These are phyloP conservation scores for Drosophila navojoa DNA, from an alignment of 1,140 invertebrate species.

Conservation along the genomic window DNA sequence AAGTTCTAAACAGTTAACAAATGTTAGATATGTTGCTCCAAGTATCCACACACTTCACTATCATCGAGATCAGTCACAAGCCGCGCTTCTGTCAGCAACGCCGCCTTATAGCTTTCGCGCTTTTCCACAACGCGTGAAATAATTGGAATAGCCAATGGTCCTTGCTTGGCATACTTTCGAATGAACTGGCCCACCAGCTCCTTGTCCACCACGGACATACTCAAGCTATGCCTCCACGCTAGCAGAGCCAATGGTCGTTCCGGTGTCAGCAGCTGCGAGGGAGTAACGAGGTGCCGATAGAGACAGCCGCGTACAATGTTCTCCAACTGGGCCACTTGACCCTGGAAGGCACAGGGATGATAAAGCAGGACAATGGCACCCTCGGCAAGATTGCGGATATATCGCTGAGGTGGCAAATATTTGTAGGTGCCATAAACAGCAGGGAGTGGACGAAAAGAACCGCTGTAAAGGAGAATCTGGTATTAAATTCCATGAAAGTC, in stretches of 20 bases:
- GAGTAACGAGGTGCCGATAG: conserved; percentile 92
- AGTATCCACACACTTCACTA: conserved; percentile 84
- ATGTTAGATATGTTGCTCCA: conserved; percentile 56
- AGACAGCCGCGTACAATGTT: conserved; percentile 89
- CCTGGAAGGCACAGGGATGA: conserved; percentile 92
- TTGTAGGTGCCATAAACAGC: conserved; percentile 92
- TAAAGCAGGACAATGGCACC: conserved; percentile 93
- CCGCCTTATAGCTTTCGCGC: conserved; percentile 86
- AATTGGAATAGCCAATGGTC: conserved; percentile 84
- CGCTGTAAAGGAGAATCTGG: conserved; percentile 85
- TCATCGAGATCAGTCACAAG: conserved; percentile 85
- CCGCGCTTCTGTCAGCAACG: conserved; percentile 85
- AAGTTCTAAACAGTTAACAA: conserved; percentile 13
- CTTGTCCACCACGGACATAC: conserved; percentile 89
- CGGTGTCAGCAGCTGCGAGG: conserved; percentile 87
- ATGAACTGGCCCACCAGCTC: conserved; percentile 87
- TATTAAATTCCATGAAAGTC: neutral
- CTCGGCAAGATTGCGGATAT: conserved; percentile 94
- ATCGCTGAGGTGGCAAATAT: conserved; percentile 92
- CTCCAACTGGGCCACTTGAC: conserved; percentile 87
- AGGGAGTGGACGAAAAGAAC: conserved; percentile 92
- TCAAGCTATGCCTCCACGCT: conserved; percentile 90
- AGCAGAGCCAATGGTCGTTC: conserved; percentile 90
- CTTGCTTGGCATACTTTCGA: conserved; percentile 86
- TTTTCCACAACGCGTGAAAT: conserved; percentile 87